Evolutionary conservation across 2,888 invertebrate genomes (phyloP), one percentile per base, ranked within the genome.

Genomic region (Ischnus inquisitorius): DNA sequence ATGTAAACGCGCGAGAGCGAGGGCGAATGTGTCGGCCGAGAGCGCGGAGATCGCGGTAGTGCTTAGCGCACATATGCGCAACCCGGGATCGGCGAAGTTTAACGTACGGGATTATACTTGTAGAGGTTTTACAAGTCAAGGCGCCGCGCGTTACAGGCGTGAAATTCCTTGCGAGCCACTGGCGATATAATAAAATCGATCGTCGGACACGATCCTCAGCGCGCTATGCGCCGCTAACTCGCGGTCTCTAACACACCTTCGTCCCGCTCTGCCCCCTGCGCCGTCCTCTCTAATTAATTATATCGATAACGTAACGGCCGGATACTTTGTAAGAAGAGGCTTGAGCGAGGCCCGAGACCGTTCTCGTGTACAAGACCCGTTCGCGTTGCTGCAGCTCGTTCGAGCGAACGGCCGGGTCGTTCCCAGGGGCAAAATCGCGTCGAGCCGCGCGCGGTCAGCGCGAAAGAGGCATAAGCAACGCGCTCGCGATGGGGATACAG

Each of bases 251-350:
- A 12, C 51, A 28, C 48, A 28, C 62, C 28, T 14, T 12, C 43
- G 22, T 28, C 72, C n/a, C 41, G 28, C 43, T 39, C 25, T 2
- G 62, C 48, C 48, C 39, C 34, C 25, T 2, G 62, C 48, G 34
- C 39, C 34, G 22, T 48, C 57, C 67, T 64, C 65, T 88, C 86
- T 87, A 88, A 88, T 88, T 88, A 89, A 89, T 88, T 86, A 87
- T 87, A 86, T 87, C 86, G 88, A 88, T 88, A 88, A 83, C 85
- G 87, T 87, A 87, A 88, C 87, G 88, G 87, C 87, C 80, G 77
- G 10, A 65, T 83, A 84, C 81, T 84, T 77, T 80, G 77, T 77
- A 72, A 68, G 16, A 16, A 62, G 16, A 39, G 74, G 34, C 46
- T 16, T 12, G 14, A 25, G 28, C 19, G 19, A 25, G 16, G 39